Evolutionary conservation across 2,888 invertebrate species (phyloP), one percentile per base, ranked within the genome.

Genomic region (Drosophila imparisetae): DNA sequence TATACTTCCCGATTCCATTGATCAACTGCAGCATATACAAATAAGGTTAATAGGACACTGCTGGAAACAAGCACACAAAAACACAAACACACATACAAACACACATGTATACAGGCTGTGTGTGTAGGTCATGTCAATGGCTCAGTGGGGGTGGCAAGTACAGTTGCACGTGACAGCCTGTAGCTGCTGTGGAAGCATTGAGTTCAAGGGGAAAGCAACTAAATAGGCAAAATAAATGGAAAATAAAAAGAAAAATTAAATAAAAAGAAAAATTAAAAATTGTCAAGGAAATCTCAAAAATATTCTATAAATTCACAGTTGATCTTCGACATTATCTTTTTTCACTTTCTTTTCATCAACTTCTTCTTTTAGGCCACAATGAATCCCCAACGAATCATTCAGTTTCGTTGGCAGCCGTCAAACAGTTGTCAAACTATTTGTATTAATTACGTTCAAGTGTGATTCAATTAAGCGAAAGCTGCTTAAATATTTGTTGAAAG

Each of bases 11-110:
- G 58, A 27, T 45, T 40, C 63, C 81, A 81, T 80, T 78, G 81
- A 72, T 78, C 79, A 66, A 65, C 59, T 65, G 72, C 66, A 70
- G 49, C 40, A 42, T 32, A 18, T 18, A 5, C 21, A n/a, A 78
- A 72, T 68, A 60, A 55, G 78, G 78, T 80, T 72, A 78, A 80
- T 78, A 50, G 78, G 67, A 80, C 76, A 68, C 58, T 48, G 63
- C 78, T 74, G 79, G 58, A 75, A 79, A 45, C 36, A 55, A 42
- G 66, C 29, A 61, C 27, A 29, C 40, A 34, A 21, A 60, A 1
- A 27, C 27, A 29, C 15, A 15, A 2, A 24, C 6, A 45, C 13
- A 52, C 15, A 29, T 7, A 29, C 7, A 29, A 7, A 29, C 7
- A 50, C n/a, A 21, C 24, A 11, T 13, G 5, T 42, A 18, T 24